These are phyloP conservation scores for Apaloderma vittatum DNA, from an alignment of 2,113 vertebrate genomes.

Conservation along the genomic window DNA sequence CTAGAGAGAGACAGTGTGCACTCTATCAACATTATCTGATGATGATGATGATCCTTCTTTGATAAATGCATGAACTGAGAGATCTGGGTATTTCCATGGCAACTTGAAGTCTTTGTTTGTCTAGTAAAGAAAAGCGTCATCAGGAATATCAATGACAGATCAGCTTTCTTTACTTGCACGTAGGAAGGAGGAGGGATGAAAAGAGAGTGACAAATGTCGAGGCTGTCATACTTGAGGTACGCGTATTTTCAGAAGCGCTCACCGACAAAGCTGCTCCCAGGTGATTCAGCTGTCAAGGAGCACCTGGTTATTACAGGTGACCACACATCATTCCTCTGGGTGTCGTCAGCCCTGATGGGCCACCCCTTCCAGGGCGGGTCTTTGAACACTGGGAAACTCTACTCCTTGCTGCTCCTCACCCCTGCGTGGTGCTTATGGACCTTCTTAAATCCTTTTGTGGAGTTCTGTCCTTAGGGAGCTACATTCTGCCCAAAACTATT, in stretches of 20 bases:
- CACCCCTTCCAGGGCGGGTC: neutral
- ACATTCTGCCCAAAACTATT: neutral
- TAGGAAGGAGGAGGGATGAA: neutral
- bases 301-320: neutral
- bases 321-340: neutral
- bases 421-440: neutral
- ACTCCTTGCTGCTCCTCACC: neutral
- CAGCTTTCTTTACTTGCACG: neutral
- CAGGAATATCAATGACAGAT: neutral
- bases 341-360: neutral
- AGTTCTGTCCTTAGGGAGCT: neutral
- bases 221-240: neutral
- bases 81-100: constrained; percentile 39
- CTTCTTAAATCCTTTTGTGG: neutral
- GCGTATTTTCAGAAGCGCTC: neutral
- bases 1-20: neutral
- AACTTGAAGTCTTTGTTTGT: constrained; percentile 33
- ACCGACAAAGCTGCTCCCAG: neutral
- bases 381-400: neutral
- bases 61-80: constrained; percentile 20
- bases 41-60: neutral
- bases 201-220: neutral
- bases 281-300: neutral
- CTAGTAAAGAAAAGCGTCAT: constrained; percentile 13
- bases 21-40: neutral